A percentile compares a stretch with the other conserved stretches of the same genome.
Conservation (phyloP, 92 coral and sea anemone genomes). For the Epizoanthus fatuus region DNA sequence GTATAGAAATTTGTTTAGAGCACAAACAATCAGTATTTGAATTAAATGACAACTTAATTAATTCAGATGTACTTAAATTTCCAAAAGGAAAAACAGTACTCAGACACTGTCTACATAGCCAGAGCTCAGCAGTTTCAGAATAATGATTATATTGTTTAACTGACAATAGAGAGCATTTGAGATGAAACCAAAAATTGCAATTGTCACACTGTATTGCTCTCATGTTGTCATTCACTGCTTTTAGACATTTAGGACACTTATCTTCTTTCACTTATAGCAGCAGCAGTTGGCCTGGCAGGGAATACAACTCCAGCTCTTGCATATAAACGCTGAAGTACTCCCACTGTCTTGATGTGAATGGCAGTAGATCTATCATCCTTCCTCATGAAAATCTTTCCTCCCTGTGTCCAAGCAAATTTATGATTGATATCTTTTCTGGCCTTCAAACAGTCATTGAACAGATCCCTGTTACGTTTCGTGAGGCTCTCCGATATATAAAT, state of each 20-base stretch:
- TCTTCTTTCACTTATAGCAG: neutral
- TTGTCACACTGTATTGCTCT: constrained; percentile 24
- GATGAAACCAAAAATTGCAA: constrained; percentile 3
- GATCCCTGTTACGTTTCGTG: constrained; percentile 24
- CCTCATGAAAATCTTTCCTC: constrained; percentile 51
- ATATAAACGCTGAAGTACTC: constrained; percentile 17
- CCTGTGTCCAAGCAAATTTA: constrained; percentile 56
- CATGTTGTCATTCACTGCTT: neutral
- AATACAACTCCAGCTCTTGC: neutral
- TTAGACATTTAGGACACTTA: neutral
- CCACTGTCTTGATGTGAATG: neutral
- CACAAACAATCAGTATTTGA: constrained; percentile 50
- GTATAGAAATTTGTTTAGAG: constrained; percentile 29
- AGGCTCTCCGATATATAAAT: constrained; percentile 68
- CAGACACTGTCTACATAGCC: constrained; percentile 18
- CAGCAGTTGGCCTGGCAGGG: constrained; percentile 13
- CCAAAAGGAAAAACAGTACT: constrained; percentile 41
- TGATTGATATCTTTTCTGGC: constrained; percentile 50
- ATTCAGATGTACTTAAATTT: constrained; percentile 22
- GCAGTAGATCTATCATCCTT: constrained; percentile 38
- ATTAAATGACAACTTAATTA: constrained; percentile 44
- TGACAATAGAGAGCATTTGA: constrained; percentile 43
- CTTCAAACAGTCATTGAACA: constrained; percentile 45
- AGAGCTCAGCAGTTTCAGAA: neutral
- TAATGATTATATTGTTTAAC: constrained; percentile 21